phyloP scores from a whole-genome alignment of 2,888 invertebrate genomes.

The Chymomyza fuscimana region DNA sequence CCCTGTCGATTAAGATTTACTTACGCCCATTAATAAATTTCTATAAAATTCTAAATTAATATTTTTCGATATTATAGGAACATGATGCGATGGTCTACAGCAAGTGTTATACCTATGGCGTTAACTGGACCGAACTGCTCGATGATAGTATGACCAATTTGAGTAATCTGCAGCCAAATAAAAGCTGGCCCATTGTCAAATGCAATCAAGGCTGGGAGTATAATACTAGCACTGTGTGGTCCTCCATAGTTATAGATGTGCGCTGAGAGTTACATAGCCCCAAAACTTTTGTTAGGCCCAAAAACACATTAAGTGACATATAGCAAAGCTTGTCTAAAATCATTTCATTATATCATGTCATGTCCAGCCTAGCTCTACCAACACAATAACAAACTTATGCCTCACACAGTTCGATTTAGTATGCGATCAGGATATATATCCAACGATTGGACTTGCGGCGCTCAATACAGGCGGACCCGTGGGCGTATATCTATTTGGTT shows the following conservation, averaged over 20 bases:
- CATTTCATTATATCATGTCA: slow-evolving; percentile 43
- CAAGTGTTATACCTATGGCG: slow-evolving; percentile 86
- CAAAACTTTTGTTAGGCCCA: slow-evolving; percentile 9
- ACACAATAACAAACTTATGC: neutral
- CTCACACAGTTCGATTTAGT: slow-evolving; percentile 88
- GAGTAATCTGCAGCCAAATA: slow-evolving; percentile 80
- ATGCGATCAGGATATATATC: slow-evolving; percentile 92
- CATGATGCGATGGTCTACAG: slow-evolving; percentile 82
- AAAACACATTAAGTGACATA: slow-evolving; percentile 33
- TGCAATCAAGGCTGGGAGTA: slow-evolving; percentile 91
- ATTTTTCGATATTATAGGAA: slow-evolving; percentile 50
- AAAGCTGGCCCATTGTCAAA: slow-evolving; percentile 84
- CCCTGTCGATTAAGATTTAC: too few species aligned
- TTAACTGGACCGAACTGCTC: slow-evolving; percentile 85
- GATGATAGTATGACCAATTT: slow-evolving; percentile 46
- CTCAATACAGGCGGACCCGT: slow-evolving; percentile 93
- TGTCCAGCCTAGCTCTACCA: neutral
- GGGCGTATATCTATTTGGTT: slow-evolving; percentile 93
- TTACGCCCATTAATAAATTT: too few species aligned
- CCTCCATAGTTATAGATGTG: slow-evolving; percentile 93
- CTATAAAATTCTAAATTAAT: neutral
- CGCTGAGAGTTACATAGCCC: slow-evolving; percentile 64
- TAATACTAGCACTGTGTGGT: slow-evolving; percentile 84
- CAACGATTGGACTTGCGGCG: slow-evolving; percentile 91
- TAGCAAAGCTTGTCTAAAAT: slow-evolving; percentile 41